A percentile compares a stretch with the other conserved stretches of the same genome.
Conservation (phyloP, 2,797 vertebrate genomes). For the Lophotriccus pileatus region DNA sequence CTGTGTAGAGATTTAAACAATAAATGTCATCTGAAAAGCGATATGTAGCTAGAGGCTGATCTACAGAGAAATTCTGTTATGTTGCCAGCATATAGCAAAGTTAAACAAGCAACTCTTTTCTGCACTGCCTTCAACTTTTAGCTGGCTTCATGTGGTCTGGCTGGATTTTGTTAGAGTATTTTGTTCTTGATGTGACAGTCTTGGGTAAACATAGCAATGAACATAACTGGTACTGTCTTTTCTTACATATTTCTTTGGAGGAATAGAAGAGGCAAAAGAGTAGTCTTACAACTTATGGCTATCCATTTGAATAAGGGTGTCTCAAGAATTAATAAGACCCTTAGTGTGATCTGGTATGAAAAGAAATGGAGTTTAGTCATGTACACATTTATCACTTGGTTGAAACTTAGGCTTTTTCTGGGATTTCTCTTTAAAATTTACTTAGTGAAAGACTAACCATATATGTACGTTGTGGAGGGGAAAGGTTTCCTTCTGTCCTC, state of each 20-base stretch:
- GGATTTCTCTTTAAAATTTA: not conserved
- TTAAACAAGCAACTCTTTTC: not conserved
- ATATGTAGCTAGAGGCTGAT: not conserved
- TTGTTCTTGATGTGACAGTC: not conserved
- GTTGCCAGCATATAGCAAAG: not conserved
- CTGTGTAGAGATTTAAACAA: not conserved
- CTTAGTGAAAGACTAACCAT: not conserved
- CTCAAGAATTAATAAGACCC: not conserved
- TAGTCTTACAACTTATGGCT: not conserved
- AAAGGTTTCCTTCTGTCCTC: not conserved
- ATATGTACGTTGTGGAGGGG: not conserved
- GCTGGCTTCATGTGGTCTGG: not conserved
- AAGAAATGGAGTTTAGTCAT: not conserved
- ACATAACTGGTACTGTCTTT: not conserved
- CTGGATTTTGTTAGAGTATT: not conserved
- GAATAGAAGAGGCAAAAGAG: not conserved
- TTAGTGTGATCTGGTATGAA: not conserved
- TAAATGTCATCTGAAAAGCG: not conserved
- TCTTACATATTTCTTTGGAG: not conserved
- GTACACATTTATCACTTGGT: not conserved
- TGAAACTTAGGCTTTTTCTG: not conserved
- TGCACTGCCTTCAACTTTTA: not conserved
- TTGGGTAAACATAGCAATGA: not conserved
- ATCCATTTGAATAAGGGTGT: not conserved
- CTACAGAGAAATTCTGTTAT: not conserved